These are phyloP conservation scores for Rhizoglyphus robini DNA, from an alignment of 1,140 invertebrate species.

Conservation along the genomic window DNA sequence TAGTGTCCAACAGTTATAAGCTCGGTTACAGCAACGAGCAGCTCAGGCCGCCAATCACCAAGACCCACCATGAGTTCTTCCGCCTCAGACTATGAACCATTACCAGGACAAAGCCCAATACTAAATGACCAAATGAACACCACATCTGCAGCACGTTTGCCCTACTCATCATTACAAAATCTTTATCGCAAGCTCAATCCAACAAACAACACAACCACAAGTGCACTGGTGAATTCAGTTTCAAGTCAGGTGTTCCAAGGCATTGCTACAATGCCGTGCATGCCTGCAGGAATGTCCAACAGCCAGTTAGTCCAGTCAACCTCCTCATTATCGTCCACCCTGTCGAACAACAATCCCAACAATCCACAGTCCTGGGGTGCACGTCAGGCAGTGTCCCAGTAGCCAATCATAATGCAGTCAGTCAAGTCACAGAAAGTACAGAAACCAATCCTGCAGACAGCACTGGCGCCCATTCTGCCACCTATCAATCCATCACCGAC, in stretches of 20 bases:
- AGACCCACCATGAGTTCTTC: too few relatives aligned
- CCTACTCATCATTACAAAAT: slow-evolving; percentile 58
- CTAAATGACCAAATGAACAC: too few relatives aligned
- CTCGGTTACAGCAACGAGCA: slow-evolving; percentile 49
- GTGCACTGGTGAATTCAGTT: too few relatives aligned
- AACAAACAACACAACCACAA: not conserved
- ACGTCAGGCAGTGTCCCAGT: slow-evolving; percentile 30
- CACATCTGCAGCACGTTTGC: slow-evolving; percentile 43
- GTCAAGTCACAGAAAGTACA: slow-evolving; percentile 74
- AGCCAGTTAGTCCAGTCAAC: not conserved
- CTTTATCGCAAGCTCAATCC: slow-evolving; percentile 27
- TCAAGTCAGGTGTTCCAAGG: too few relatives aligned
- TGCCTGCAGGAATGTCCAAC: too few relatives aligned
- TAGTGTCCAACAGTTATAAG: too few relatives aligned
- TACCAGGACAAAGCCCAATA: slow-evolving; percentile 26
- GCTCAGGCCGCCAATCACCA: slow-evolving; percentile 27
- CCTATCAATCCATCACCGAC: too few relatives aligned
- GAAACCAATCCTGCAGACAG: slow-evolving; percentile 81
- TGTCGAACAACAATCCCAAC: too few relatives aligned
- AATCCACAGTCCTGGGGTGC: too few relatives aligned
- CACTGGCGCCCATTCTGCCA: slow-evolving; percentile 68
- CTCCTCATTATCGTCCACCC: not conserved
- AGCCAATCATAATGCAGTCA: slow-evolving; percentile 84
- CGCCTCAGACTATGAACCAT: slow-evolving; percentile 26
- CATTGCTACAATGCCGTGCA: too few relatives aligned